Conservation (phyloP, 1,140 invertebrate species). For the Musca domestica region DNA sequence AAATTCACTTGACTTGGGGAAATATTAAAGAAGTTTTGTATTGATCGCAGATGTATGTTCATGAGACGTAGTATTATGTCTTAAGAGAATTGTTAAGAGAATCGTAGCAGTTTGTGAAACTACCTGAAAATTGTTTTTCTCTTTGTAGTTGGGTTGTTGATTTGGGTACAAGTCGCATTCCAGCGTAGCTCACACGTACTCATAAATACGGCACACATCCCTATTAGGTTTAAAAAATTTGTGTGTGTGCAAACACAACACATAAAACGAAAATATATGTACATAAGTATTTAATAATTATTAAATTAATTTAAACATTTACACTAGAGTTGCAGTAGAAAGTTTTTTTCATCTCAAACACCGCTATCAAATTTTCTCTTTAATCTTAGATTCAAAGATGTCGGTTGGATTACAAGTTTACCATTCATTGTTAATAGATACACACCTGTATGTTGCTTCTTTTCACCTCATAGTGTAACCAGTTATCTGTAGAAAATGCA, state of each 20-base stretch:
- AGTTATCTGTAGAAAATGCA: slow-evolving; percentile 93
- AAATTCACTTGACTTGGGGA: too few species aligned
- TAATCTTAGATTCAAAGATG: slow-evolving; percentile 25
- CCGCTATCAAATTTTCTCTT: background rate
- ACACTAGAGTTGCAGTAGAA: slow-evolving; percentile 22
- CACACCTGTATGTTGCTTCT: slow-evolving; percentile 81
- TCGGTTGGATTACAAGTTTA: slow-evolving; percentile 25
- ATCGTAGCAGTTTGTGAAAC: background rate
- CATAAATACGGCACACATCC: background rate
- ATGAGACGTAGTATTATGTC: too few species aligned
- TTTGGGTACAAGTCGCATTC: slow-evolving; percentile 24
- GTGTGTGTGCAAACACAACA: background rate
- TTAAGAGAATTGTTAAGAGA: too few species aligned
- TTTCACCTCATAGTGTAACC: slow-evolving; percentile 89
- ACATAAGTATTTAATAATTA: slow-evolving; percentile 15
- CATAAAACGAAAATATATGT: background rate
- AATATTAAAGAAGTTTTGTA: too few species aligned
- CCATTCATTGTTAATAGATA: slow-evolving; percentile 22
- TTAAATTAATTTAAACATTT: slow-evolving; percentile 2
- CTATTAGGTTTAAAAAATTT: background rate
- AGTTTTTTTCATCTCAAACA: slow-evolving; percentile 21
- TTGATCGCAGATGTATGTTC: too few species aligned
- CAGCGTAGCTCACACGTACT: slow-evolving; percentile 20
- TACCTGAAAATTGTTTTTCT: background rate
- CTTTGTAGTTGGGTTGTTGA: too few species aligned